These are phyloP conservation scores for Lates calcarifer DNA, from an alignment of 2,113 vertebrate species.

Conservation along the genomic window DNA sequence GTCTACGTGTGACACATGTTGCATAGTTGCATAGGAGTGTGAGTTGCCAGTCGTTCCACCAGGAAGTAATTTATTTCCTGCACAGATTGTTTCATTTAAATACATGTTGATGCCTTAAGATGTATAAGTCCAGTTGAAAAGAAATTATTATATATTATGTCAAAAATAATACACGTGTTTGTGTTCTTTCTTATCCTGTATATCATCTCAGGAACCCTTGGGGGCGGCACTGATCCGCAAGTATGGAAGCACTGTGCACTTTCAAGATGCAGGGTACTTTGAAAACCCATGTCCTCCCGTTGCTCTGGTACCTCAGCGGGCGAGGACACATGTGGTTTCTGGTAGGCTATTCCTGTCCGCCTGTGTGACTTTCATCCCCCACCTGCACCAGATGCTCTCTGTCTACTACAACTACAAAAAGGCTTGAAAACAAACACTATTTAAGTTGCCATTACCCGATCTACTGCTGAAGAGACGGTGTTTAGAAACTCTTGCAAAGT, in stretches of 20 bases:
- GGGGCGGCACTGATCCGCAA: too few species aligned
- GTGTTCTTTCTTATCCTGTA: not conserved
- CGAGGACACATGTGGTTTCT: not conserved
- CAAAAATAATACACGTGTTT: not conserved
- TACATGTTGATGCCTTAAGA: not conserved
- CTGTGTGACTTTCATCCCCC: not conserved
- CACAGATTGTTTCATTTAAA: not conserved
- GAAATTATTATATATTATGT: too few species aligned
- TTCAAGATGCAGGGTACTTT: not conserved
- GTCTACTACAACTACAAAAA: not conserved
- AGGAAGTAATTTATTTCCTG: not conserved
- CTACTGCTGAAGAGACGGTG: not conserved
- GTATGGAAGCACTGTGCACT: not conserved
- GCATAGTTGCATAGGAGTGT: not conserved
- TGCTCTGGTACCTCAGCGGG: constrained; percentile 5
- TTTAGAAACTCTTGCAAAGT: not conserved
- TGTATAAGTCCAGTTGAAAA: not conserved
- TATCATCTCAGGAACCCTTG: not conserved
- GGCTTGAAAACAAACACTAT: not conserved
- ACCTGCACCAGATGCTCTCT: not conserved
- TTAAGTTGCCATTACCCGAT: not conserved
- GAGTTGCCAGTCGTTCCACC: not conserved
- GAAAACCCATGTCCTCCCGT: constrained; percentile 1
- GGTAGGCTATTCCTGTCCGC: constrained; percentile 13
- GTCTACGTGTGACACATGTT: not conserved